Conservation (phyloP, 2,888 invertebrate species). For the Xylota segnis region DNA sequence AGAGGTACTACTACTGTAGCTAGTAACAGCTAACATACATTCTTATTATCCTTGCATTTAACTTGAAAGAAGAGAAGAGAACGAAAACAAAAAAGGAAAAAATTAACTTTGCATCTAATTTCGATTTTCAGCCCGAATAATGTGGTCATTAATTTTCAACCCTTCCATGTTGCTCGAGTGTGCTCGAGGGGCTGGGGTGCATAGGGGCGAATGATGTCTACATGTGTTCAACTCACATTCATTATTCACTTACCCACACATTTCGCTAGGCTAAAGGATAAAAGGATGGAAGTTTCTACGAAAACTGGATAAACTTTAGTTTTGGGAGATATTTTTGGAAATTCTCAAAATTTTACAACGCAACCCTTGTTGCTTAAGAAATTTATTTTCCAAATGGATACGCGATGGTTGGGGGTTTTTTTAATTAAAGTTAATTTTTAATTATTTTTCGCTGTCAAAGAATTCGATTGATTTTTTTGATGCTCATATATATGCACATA, state of each 20-base stretch:
- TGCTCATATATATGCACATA: no score
- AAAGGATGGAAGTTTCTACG: conserved; percentile 45
- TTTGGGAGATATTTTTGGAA: conserved; percentile 51
- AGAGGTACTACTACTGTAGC: conserved; percentile 6
- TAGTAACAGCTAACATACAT: conserved; percentile 7
- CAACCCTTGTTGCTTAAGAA: conserved; percentile 43
- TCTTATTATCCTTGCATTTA: conserved; percentile 59
- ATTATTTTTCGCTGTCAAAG: neutral
- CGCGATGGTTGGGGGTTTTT: conserved; percentile 23
- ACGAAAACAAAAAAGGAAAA: conserved; percentile 29
- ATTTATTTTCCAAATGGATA: conserved; percentile 13
- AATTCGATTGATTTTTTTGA: no score
- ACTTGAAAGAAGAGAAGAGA: conserved; percentile 50
- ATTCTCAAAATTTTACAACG: conserved; percentile 43
- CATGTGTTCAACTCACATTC: conserved; percentile 66
- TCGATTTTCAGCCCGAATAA: conserved; percentile 76
- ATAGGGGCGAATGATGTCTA: conserved; percentile 40
- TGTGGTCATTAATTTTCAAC: conserved; percentile 77
- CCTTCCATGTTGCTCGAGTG: conserved; percentile 52
- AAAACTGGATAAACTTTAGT: conserved; percentile 29
- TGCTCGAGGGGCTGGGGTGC: neutral
- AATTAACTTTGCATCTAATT: conserved; percentile 76
- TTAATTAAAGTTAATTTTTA: conserved; percentile 59
- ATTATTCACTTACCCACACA: conserved; percentile 68
- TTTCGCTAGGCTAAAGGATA: conserved; percentile 9